Base-by-base conservation (phyloP, 2,797 vertebrate genomes). In the Helostoma temminkii region DNA sequence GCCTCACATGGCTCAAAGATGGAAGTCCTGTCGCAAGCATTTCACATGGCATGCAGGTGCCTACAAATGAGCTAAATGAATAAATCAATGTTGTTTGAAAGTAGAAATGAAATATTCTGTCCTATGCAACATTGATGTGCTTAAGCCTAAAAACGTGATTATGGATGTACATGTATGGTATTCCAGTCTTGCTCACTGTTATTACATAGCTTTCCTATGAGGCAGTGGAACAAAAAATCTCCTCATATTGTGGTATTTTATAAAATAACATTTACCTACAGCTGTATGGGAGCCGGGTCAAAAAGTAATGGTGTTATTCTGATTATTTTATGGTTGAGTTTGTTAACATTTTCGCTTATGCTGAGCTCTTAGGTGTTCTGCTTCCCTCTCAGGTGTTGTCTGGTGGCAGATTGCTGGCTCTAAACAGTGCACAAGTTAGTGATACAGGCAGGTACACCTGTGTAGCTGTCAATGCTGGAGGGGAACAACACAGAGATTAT, bases 1-100 rank as follows among this genome's bases (percentile, higher is more conserved):
- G 94, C 88, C 93, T 99, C 82, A 99, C 97, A 0, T 99, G 98
- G 98, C 86, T 99, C 50, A 98, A 99, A 91, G 97, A 98, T 18
- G 96, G 97, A 41, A 97, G 97, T 78, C 97, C 98, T 0, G 96
- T 99, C 47, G 94, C 96, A 46, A 96, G 96, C 55, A 90, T 96
- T 2, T 91, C 93, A 6, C 87, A 96, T 1, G 96, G 96, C 63
- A 90, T 98, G 24, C 96, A 99, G 97, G 98, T 99, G 88, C 55
- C 0, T 8, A 34, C 12, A 10, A 37, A 9, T 22, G 6, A 16
- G 16, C 22, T 12, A n/a, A 18, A 37, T 16, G 1, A 21, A 50
- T n/a, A 1, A 6, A 18, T 19, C 7, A 47, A 10, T 49, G 14
- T 2, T 53, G 46, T 32, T 53, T 32, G 18, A 55, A 16, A 47